phyloP scores from a whole-genome alignment of 64 coral and sea anemone species.

The Actinia tenebrosa region DNA sequence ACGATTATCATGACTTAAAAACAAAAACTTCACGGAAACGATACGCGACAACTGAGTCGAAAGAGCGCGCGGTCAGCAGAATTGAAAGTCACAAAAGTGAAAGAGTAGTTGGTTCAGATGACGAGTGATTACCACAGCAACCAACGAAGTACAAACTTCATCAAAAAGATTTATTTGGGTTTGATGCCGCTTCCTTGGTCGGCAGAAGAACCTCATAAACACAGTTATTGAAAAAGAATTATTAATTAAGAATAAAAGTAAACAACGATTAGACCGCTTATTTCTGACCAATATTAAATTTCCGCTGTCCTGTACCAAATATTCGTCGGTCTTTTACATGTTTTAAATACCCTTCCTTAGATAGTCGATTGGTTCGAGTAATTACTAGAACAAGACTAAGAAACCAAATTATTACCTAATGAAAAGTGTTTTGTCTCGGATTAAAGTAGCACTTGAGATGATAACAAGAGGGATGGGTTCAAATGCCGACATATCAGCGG shows the following conservation, averaged over 20 bases:
- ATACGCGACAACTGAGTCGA: background rate
- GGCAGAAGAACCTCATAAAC: slow-evolving; percentile 15
- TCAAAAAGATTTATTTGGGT: slow-evolving; percentile 1
- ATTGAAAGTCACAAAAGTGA: background rate
- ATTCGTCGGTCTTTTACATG: slow-evolving; percentile 14
- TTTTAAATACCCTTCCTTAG: slow-evolving; percentile 5
- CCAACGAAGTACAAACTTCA: slow-evolving; percentile 2
- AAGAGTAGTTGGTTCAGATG: background rate
- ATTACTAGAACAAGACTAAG: slow-evolving; percentile 15
- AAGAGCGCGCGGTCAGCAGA: background rate
- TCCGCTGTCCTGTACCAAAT: background rate
- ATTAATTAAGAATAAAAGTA: slow-evolving; percentile 23
- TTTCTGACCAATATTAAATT: slow-evolving; percentile 29
- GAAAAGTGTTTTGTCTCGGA: background rate
- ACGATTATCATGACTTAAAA: no score
- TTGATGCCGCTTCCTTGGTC: background rate
- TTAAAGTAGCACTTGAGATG: slow-evolving; percentile 11
- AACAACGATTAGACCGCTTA: slow-evolving; percentile 33
- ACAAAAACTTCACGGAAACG: background rate
- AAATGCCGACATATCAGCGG: background rate
- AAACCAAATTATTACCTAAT: background rate
- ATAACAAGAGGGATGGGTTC: background rate
- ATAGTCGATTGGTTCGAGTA: background rate
- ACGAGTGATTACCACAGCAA: background rate
- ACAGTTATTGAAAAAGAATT: slow-evolving; percentile 37